phyloP scores from a whole-genome alignment of 2,888 invertebrate species.

The Theretra japonica region DNA sequence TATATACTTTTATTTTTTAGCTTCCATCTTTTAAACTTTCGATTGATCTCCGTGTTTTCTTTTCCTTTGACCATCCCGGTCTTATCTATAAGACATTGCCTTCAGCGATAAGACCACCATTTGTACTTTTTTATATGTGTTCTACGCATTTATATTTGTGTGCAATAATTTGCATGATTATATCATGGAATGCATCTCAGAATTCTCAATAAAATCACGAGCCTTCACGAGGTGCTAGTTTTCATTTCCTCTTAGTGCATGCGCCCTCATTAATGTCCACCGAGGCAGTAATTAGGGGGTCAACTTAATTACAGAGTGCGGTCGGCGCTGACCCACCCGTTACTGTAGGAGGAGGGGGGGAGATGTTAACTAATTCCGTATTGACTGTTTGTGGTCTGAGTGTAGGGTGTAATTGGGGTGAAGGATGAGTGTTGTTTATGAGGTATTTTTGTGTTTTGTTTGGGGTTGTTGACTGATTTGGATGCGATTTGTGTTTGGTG shows the following conservation, averaged over 20 bases:
- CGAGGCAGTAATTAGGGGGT: slow-evolving; percentile 48
- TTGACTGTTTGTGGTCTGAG: neutral
- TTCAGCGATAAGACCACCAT: too few relatives aligned
- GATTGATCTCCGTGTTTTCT: too few relatives aligned
- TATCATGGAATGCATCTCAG: neutral
- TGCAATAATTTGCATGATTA: too few relatives aligned
- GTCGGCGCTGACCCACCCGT: neutral
- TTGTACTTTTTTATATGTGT: too few relatives aligned
- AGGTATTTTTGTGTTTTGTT: neutral
- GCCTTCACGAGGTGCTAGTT: neutral
- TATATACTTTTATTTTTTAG: too few relatives aligned
- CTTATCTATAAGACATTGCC: too few relatives aligned
- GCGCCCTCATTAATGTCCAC: slow-evolving; percentile 47
- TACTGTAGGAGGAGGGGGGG: neutral
- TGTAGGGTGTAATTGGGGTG: neutral
- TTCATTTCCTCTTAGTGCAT: slow-evolving; percentile 8
- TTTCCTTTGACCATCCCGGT: too few relatives aligned
- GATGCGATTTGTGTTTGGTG: neutral
- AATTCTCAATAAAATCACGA: neutral
- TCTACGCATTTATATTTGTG: too few relatives aligned
- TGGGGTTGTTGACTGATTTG: neutral
- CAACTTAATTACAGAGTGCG: slow-evolving; percentile 46
- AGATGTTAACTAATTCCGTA: neutral
- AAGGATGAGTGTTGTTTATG: neutral
- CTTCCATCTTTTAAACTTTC: too few relatives aligned